Evolutionary conservation across 2,888 invertebrate species (phyloP).

Genomic region (Phymatocera aterrima): DNA sequence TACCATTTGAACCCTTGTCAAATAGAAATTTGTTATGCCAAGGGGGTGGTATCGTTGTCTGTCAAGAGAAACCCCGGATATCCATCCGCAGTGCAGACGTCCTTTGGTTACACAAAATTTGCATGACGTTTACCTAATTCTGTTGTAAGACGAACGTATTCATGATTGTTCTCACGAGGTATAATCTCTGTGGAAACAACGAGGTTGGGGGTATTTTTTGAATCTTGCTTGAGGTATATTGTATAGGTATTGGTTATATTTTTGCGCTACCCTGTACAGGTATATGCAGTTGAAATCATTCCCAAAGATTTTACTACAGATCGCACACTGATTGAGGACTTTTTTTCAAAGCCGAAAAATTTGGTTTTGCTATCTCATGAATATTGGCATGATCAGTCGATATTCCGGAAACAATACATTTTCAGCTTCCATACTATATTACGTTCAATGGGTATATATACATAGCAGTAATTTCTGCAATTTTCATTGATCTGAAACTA

Average conservation of each 20-base stretch:
- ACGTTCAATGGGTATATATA: too few relatives aligned
- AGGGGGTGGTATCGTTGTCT: not conserved
- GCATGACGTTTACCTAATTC: not conserved
- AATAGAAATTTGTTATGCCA: constrained; percentile 15
- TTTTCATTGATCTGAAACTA: too few relatives aligned
- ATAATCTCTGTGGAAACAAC: not conserved
- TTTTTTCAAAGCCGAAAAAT: too few relatives aligned
- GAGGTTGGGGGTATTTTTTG: not conserved
- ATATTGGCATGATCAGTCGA: too few relatives aligned
- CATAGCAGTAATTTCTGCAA: too few relatives aligned
- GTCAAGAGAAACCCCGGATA: not conserved
- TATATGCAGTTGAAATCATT: too few relatives aligned
- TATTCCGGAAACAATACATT: too few relatives aligned
- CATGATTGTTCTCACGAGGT: not conserved
- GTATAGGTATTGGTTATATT: not conserved
- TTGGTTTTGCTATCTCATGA: too few relatives aligned
- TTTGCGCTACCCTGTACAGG: too few relatives aligned
- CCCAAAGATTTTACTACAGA: too few relatives aligned
- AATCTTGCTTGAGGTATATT: not conserved
- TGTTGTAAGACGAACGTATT: not conserved
- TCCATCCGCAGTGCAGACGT: not conserved
- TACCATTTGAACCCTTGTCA: constrained; percentile 7
- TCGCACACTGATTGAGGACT: too few relatives aligned
- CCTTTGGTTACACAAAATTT: constrained; percentile 34
- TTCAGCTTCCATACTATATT: too few relatives aligned